Evolutionary conservation across 2,888 invertebrate genomes (phyloP), one percentile per base, ranked within the genome.

Genomic region (Drosophila kambysellisi): DNA sequence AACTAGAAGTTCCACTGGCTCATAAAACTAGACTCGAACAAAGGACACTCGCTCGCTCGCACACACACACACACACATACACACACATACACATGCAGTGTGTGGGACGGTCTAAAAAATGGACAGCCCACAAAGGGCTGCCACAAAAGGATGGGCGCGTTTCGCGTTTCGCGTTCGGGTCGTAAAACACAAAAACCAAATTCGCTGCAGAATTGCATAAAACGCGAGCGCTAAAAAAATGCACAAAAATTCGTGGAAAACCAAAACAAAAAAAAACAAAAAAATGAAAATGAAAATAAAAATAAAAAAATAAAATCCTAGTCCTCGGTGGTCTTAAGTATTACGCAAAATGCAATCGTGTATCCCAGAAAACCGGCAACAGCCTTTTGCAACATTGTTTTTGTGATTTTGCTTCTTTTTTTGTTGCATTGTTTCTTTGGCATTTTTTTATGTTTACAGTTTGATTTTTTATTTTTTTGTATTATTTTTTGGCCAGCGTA

Each of bases 1-100:
- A 91, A 90, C 90, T 89, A 83, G 90, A 90, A 85, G 84, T 83
- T 83, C 71, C 78, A 85, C 58, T 71, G 29, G 60, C 61, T 74
- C 63, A 77, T 68, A 67, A 57, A 65, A 70, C 72, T 63, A 57
- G 54, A 48, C 48, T 58, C 58, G 29, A 63, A 60, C 54, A 51
- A 63, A 63, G 32, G 29, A 33, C 25, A 25, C n/a, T 32, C 53
- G n/a, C 52, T 2, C 20, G 15, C n/a, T n/a, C n/a, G n/a, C 20
- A 3, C 33, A 43, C 52, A 3, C 20, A 20, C 20, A 3, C 33
- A 43, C 20, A 15, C 43, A 9, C 35, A 11, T 25, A 76, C 60
- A 43, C 11, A 43, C n/a, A 43, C 17, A 37, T 5, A 37, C 37
- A 2, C 17, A 11, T 5, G 75, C 63, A 72, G 77, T 9, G n/a